Conservation (phyloP, 37 sponge, comb jelly and placozoan species). For the Oscarella lobularis region DNA sequence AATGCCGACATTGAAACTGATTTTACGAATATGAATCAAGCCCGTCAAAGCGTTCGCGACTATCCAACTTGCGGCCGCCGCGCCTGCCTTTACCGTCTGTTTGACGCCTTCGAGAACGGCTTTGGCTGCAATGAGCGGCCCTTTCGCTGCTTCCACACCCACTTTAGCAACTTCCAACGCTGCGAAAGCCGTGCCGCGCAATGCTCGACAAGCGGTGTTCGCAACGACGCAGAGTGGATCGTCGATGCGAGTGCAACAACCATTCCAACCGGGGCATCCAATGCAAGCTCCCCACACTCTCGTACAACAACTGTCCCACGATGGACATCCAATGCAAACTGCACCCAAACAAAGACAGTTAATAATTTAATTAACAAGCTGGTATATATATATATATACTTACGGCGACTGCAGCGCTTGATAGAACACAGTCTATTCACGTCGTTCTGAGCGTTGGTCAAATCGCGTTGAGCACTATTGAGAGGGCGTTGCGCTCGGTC, state of each 20-base stretch:
- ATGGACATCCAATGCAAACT: too few relatives aligned
- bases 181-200: not conserved
- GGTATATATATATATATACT: too few relatives aligned
- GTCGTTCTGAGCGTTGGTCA: not conserved
- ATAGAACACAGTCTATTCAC: not conserved
- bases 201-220: not conserved
- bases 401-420: not conserved
- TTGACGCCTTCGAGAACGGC: not conserved
- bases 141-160: not conserved
- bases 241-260: not conserved
- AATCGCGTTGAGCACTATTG: not conserved
- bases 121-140: not conserved
- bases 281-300: not conserved
- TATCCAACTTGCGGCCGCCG: not conserved
- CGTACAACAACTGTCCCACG: too few relatives aligned
- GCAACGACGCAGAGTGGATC: not conserved
- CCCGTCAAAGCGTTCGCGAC: not conserved
- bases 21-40: not conserved
- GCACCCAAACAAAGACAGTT: too few relatives aligned
- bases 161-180: not conserved
- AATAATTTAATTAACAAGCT: too few relatives aligned
- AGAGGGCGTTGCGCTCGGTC: not conserved
- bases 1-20: not conserved
- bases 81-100: not conserved
- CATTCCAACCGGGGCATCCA: slow-evolving; percentile 1